A percentile compares a stretch with the other conserved stretches of the same genome.
Conservation (phyloP, 2,888 invertebrate genomes). For the Xestia c-nigrum region DNA sequence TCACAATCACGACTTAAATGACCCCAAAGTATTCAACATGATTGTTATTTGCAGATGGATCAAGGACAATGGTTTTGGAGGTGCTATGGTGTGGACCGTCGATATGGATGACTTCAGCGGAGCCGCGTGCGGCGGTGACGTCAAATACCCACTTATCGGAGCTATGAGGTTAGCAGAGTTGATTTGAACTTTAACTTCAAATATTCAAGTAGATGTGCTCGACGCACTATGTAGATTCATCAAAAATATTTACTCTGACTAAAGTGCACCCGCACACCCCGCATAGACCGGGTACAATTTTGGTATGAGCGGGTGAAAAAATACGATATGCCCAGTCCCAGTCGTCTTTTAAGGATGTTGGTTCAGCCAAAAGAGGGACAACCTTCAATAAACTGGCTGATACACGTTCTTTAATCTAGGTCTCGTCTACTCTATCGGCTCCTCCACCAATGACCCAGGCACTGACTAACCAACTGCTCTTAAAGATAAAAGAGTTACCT, state of each 20-base stretch:
- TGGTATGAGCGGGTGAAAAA: no score
- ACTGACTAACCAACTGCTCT: not conserved
- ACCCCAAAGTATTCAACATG: not conserved
- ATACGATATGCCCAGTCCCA: not conserved
- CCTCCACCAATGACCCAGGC: not conserved
- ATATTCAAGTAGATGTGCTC: not conserved
- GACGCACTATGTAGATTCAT: not conserved
- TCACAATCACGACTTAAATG: not conserved
- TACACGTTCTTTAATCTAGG: not conserved
- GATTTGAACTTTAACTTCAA: not conserved
- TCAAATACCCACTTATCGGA: constrained; percentile 96
- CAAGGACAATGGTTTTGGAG: constrained; percentile 96
- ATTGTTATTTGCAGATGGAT: constrained; percentile 91
- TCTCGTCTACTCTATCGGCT: not conserved
- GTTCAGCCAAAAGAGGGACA: not conserved
- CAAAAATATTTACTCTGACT: not conserved
- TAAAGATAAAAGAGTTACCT: not conserved
- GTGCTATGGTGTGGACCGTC: constrained; percentile 98
- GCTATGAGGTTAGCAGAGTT: constrained; percentile 93
- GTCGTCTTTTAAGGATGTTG: not conserved
- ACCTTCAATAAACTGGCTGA: not conserved
- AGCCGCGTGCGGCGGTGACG: constrained; percentile 94
- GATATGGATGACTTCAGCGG: constrained; percentile 99
- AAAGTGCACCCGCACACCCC: not conserved
- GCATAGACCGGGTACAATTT: not conserved